Base-by-base conservation (phyloP, 2,888 invertebrate genomes). In the Napeogenes sylphis region DNA sequence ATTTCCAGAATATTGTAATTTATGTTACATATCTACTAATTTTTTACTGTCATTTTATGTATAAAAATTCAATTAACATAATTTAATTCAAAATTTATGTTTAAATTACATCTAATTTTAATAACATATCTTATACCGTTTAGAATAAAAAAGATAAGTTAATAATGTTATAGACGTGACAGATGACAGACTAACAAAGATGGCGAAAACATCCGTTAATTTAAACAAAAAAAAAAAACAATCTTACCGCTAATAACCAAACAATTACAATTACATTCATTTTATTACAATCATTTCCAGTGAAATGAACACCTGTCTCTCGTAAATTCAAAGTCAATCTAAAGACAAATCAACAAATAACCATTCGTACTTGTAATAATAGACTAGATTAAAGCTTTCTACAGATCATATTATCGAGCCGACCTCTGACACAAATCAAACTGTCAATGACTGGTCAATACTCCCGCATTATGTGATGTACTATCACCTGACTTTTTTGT, bases 361-460 rank as follows among this genome's bases (percentile, higher is more conserved):
- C 70, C 68, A 72, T 73, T 76, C 59, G 64, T 59, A 53, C 57
- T 68, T 66, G 61, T 61, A 63, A 77, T 80, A 76, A 77, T 78
- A 77, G 75, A 75, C 74, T 78, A 78, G 78, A 85, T 85, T 83
- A 78, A 75, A 83, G 78, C 80, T 84, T 84, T 85, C 79, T 80
- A 77, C 71, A 67, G 72, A 74, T 72, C 65, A 70, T 73, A 75
- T 73, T 75, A 70, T 70, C 61, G 67, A 67, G 69, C 63, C 71
- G 80, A 85, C 81, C 81, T 79, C 66, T 81, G 81, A 78, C 81
- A 70, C 72, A 73, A 77, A 77, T 79, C 78, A 77, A 80, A 74
- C 59, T 64, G 62, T 55, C 77, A 79, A 84, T 83, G 88, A 85
- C 82, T 84, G 80, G 82, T 76, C 82, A 78, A 76, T 77, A 77